Percentiles rank a stretch among this genome's conserved stretches.
phyloP scores from a whole-genome alignment of 2,888 invertebrate genomes.

The Uloborus plumipes region DNA sequence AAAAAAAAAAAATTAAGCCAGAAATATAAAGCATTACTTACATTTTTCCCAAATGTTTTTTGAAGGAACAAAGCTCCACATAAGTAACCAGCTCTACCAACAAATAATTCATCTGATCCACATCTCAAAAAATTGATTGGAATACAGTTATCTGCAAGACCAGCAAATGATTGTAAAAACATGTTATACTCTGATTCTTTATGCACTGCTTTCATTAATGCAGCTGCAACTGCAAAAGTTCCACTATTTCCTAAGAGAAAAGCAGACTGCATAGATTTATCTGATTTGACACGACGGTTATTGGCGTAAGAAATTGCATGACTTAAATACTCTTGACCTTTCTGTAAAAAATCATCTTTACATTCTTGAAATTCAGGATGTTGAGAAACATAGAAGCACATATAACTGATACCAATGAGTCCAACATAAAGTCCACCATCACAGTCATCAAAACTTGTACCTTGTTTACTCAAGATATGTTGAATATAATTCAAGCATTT shows the following conservation, averaged over 20 bases:
- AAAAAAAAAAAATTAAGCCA: background rate
- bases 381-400: constrained; percentile 80
- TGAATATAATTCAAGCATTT: constrained; percentile 18
- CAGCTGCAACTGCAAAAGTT: constrained; percentile 78
- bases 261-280: constrained; percentile 77
- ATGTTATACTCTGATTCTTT: constrained; percentile 70
- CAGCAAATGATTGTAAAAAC: constrained; percentile 72
- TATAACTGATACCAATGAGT: constrained; percentile 80
- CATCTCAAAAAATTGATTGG: constrained; percentile 71
- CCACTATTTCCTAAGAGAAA: constrained; percentile 87
- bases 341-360: constrained; percentile 74
- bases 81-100: constrained; percentile 87
- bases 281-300: constrained; percentile 70
- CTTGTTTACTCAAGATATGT: constrained; percentile 34
- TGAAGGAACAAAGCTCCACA: constrained; percentile 82
- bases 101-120: constrained; percentile 85
- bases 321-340: constrained; percentile 77
- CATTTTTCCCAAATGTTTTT: constrained; percentile 68
- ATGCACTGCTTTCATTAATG: constrained; percentile 72
- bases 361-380: constrained; percentile 71
- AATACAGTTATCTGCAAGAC: constrained; percentile 73
- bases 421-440: constrained; percentile 81
- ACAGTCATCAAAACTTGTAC: constrained; percentile 54
- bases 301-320: constrained; percentile 76
- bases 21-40: constrained; percentile 16